phyloP scores from a whole-genome alignment of 2,888 invertebrate genomes.

The Dryobota labecula region DNA sequence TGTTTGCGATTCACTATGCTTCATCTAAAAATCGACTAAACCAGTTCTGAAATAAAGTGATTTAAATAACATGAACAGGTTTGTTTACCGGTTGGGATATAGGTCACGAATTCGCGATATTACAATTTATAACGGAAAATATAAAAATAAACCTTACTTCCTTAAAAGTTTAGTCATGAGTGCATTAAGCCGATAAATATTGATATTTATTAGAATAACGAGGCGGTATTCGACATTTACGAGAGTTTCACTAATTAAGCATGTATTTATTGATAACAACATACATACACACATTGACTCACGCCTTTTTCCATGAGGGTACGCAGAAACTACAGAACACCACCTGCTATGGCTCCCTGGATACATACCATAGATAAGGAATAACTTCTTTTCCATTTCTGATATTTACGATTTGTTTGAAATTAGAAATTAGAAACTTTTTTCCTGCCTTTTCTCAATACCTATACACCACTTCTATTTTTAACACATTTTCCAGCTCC shows the following conservation, averaged over 20 bases:
- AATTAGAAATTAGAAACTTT: neutral
- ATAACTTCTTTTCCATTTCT: neutral
- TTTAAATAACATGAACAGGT: conserved; percentile 50
- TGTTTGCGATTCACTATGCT: conserved; percentile 24
- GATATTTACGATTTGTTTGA: neutral
- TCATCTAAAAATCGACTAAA: conserved; percentile 40
- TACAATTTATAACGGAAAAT: conserved; percentile 46
- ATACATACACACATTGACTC: no score
- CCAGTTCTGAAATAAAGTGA: conserved; percentile 41
- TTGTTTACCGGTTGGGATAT: conserved; percentile 59
- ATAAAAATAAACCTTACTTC: conserved; percentile 17
- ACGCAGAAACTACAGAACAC: no score
- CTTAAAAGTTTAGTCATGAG: conserved; percentile 29
- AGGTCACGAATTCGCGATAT: conserved; percentile 44
- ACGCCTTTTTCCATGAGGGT: no score
- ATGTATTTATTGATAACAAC: neutral
- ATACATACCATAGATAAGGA: no score
- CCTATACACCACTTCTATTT: neutral
- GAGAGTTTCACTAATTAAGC: neutral
- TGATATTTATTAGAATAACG: conserved; percentile 16
- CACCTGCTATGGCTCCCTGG: no score
- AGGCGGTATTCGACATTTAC: conserved; percentile 6
- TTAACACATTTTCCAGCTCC: neutral
- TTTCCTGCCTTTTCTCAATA: neutral
- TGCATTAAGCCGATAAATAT: conserved; percentile 25